These are phyloP conservation scores for Leucophora obtusa DNA, from an alignment of 2,888 invertebrate genomes.

Conservation along the genomic window DNA sequence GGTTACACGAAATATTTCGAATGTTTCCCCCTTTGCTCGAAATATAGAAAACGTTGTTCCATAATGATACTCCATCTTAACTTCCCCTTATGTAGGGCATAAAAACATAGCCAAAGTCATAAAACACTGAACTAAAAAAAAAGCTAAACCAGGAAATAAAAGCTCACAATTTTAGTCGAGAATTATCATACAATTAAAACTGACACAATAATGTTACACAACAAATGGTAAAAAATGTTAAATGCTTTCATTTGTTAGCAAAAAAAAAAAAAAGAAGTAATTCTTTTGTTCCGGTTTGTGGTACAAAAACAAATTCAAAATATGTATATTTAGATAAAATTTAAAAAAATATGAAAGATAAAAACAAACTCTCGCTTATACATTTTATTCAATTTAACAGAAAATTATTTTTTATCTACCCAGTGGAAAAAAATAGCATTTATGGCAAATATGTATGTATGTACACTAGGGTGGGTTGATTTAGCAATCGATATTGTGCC, in stretches of 20 bases:
- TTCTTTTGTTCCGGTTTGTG: constrained; percentile 17
- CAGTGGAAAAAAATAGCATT: too few relatives aligned
- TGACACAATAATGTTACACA: constrained; percentile 48
- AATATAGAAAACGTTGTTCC: too few relatives aligned
- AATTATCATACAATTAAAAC: constrained; percentile 54
- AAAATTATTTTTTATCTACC: too few relatives aligned
- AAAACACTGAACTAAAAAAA: constrained; percentile 16
- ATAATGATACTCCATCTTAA: not conserved
- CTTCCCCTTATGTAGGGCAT: not conserved
- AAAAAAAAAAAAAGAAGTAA: too few relatives aligned
- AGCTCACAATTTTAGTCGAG: constrained; percentile 35
- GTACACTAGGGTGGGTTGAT: too few relatives aligned
- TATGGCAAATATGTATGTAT: too few relatives aligned
- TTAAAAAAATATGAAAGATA: not conserved
- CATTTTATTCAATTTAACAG: too few relatives aligned
- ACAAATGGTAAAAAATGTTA: constrained; percentile 21
- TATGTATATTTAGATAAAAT: not conserved
- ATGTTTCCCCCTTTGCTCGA: too few relatives aligned
- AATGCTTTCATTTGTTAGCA: constrained; percentile 9
- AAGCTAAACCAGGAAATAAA: constrained; percentile 54
- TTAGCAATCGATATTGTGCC: too few relatives aligned
- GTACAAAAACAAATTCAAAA: not conserved
- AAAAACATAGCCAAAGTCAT: not conserved
- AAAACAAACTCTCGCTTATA: too few relatives aligned
- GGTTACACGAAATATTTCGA: too few relatives aligned